These are phyloP conservation scores for Artemia sinica DNA, from an alignment of 2,888 invertebrate species.

Conservation along the genomic window DNA sequence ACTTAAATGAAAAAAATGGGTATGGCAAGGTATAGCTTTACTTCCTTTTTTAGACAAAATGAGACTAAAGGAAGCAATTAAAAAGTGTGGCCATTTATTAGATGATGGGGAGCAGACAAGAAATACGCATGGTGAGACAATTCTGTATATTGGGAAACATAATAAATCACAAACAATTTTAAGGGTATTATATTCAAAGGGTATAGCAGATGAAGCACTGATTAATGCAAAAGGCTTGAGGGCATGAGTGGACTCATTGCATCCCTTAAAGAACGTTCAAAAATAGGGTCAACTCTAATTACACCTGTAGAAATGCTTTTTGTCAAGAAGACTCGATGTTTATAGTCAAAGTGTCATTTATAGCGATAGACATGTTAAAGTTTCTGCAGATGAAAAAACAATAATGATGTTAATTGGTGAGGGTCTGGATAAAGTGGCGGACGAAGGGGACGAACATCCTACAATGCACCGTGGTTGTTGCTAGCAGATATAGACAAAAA, in stretches of 20 bases:
- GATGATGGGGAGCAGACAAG: conserved; percentile 69
- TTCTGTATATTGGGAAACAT: conserved; percentile 60
- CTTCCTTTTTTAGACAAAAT: conserved; percentile 93
- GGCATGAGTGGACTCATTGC: neutral
- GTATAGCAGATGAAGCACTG: conserved; percentile 15
- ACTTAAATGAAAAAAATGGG: conserved; percentile 98
- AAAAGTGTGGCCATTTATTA: conserved; percentile 57
- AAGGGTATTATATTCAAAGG: conserved; percentile 47
- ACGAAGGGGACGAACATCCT: too few species aligned
- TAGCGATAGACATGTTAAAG: too few species aligned
- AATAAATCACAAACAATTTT: conserved; percentile 54
- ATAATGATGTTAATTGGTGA: too few species aligned
- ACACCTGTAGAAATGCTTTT: too few species aligned
- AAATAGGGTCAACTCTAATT: too few species aligned
- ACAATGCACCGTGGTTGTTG: too few species aligned
- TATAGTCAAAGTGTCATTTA: too few species aligned
- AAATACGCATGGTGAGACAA: conserved; percentile 71
- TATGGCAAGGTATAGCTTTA: conserved; percentile 97
- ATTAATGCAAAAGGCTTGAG: conserved; percentile 16
- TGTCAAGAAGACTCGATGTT: too few species aligned
- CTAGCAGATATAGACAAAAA: too few species aligned
- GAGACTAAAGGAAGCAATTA: conserved; percentile 62
- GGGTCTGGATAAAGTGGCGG: too few species aligned
- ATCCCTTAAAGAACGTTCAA: too few species aligned
- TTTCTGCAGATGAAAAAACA: too few species aligned